phyloP scores from a whole-genome alignment of 2,113 vertebrate species.

The Cyprinus carpio region DNA sequence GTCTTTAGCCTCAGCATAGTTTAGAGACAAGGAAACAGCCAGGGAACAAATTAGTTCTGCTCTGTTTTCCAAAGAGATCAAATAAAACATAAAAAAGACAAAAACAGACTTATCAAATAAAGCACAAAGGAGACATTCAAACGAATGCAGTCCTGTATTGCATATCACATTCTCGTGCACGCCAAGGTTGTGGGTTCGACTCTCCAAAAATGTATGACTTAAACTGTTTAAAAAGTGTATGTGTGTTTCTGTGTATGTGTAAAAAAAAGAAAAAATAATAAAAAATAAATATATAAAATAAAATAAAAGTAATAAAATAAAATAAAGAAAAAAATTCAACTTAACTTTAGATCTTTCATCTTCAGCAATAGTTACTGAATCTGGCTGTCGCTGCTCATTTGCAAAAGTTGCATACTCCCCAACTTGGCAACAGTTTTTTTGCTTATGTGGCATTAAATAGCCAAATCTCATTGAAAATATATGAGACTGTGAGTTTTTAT shows the following conservation, averaged over 20 bases:
- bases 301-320: no score
- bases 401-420: background rate
- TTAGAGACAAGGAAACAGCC: conserved; percentile 44
- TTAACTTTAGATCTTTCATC: background rate
- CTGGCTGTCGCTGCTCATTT: background rate
- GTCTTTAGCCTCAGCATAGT: conserved; percentile 42
- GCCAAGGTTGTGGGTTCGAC: background rate
- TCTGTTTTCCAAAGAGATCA: conserved; percentile 55
- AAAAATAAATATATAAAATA: no score
- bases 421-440: background rate
- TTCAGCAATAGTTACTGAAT: background rate
- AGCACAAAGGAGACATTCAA: background rate
- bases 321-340: background rate
- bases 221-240: background rate
- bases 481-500: background rate
- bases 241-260: no score
- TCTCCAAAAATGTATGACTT: background rate
- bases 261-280: no score
- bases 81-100: conserved; percentile 54
- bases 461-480: background rate
- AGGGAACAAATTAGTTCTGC: conserved; percentile 49
- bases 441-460: background rate
- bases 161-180: background rate
- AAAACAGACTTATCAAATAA: conserved; percentile 3
- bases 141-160: background rate